Percentiles rank a stretch among this genome's conserved stretches.
Conservation (phyloP, 2,797 vertebrate species). For the Cuculus canorus region DNA sequence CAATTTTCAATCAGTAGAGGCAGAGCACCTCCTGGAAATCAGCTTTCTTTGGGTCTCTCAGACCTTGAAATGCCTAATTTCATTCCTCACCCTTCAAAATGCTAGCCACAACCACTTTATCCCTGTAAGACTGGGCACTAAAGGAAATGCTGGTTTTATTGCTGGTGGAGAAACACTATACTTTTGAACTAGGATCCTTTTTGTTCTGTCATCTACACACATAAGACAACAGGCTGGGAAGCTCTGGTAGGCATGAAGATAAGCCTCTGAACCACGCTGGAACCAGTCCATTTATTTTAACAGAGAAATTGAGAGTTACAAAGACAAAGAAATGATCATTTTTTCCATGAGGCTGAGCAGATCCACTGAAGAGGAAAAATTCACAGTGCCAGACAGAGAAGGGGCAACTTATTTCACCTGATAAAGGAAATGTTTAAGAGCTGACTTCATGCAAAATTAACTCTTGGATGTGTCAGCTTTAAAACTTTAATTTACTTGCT, state of each 20-base stretch:
- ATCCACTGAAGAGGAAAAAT: slow-evolving; percentile 42
- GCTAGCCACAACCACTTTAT: background rate
- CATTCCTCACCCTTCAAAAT: background rate
- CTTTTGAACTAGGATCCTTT: background rate
- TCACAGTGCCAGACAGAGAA: slow-evolving; percentile 54
- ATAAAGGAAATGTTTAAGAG: slow-evolving; percentile 70
- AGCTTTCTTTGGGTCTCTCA: background rate
- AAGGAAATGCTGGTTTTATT: background rate
- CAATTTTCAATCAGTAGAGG: background rate
- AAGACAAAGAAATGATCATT: slow-evolving; percentile 30
- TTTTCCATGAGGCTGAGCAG: slow-evolving; percentile 40
- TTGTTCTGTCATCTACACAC: background rate
- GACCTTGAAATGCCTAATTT: background rate
- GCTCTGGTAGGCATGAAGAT: background rate
- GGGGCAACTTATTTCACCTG: slow-evolving; percentile 61
- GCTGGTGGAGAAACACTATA: background rate
- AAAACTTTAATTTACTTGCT: slow-evolving; percentile 58
- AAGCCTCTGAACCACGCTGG: background rate
- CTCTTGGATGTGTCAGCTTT: slow-evolving; percentile 47
- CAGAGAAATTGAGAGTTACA: slow-evolving; percentile 21
- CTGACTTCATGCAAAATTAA: slow-evolving; percentile 72
- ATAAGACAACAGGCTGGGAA: background rate
- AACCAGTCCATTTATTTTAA: slow-evolving; percentile 17
- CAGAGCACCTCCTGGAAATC: background rate
- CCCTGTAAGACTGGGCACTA: background rate